A percentile compares a stretch with the other conserved stretches of the same genome.
Evolutionary conservation across 2,888 invertebrate species (phyloP).

Genomic region (Anagyrus pseudococci): DNA sequence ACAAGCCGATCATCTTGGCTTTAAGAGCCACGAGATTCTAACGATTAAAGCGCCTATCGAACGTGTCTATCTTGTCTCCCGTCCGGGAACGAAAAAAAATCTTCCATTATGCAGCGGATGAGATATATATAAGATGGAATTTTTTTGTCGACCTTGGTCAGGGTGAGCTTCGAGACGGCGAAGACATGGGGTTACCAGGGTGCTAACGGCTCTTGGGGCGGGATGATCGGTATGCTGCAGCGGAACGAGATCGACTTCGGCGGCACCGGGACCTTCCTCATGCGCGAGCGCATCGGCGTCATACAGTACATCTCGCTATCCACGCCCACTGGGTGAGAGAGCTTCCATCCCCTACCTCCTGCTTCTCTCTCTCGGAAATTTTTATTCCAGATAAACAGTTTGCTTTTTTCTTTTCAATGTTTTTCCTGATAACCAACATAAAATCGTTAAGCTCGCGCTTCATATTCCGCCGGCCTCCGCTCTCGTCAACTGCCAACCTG

Average conservation of each 20-base stretch:
- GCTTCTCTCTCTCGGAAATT: background rate
- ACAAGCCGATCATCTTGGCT: too few relatives aligned
- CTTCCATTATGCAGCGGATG: too few relatives aligned
- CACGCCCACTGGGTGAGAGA: constrained; percentile 66
- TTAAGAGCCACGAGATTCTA: too few relatives aligned
- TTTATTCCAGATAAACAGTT: background rate
- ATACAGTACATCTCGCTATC: constrained; percentile 73
- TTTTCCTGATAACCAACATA: background rate
- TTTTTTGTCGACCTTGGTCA: too few relatives aligned
- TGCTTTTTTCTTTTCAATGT: too few relatives aligned
- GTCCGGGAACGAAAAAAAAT: too few relatives aligned
- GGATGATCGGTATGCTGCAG: constrained; percentile 46
- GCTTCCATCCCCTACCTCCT: too few relatives aligned
- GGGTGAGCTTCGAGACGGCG: constrained; percentile 35
- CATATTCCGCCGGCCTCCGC: constrained; percentile 75
- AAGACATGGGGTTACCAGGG: constrained; percentile 46
- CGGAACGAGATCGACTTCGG: constrained; percentile 48
- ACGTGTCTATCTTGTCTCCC: too few relatives aligned
- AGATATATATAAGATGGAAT: too few relatives aligned
- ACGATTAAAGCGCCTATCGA: too few relatives aligned
- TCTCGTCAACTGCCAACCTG: constrained; percentile 76
- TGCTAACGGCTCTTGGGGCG: constrained; percentile 45
- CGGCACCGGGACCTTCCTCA: constrained; percentile 64
- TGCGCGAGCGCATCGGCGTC: constrained; percentile 66
- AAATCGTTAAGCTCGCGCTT: constrained; percentile 64